phyloP scores from a whole-genome alignment of 1,140 invertebrate species.

The Trissolcus basalis region DNA sequence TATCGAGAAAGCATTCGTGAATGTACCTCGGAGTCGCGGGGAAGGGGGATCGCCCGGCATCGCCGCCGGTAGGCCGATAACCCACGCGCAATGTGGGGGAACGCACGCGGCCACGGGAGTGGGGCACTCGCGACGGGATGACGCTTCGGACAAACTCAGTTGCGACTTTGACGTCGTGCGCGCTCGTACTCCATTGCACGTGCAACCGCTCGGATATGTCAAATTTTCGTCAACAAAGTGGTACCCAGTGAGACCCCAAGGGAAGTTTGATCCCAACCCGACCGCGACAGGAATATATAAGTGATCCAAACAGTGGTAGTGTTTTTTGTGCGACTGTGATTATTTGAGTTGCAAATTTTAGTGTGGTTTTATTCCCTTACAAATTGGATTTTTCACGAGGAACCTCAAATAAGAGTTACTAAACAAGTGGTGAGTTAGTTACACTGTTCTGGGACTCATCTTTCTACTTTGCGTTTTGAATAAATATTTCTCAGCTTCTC shows the following conservation, averaged over 20 bases:
- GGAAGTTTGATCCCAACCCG: neutral
- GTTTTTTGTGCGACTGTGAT: conserved; percentile 6
- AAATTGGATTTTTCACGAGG: neutral
- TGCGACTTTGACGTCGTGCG: conserved; percentile 53
- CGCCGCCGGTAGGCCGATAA: conserved; percentile 54
- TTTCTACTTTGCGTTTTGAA: too few relatives aligned
- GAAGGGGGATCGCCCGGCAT: conserved; percentile 8
- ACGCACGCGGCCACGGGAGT: conserved; percentile 35
- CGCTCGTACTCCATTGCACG: conserved; percentile 15
- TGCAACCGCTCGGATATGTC: neutral
- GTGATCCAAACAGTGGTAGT: neutral
- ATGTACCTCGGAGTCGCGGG: conserved; percentile 15
- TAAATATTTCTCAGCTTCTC: too few relatives aligned
- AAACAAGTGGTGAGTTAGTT: neutral
- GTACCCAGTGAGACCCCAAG: neutral
- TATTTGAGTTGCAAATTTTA: neutral
- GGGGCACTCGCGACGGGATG: conserved; percentile 37
- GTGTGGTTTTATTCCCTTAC: neutral
- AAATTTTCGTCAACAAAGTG: neutral
- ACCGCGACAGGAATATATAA: neutral
- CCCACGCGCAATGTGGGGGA: conserved; percentile 47
- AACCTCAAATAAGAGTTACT: neutral
- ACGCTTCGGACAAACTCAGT: conserved; percentile 46
- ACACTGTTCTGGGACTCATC: too few relatives aligned
- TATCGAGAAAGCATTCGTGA: conserved; percentile 45